Conservation (phyloP, 2,113 vertebrate species). For the Oryctolagus cuniculus region mOryCun1.1 NC_091436.1:82318501-82319000, state of each 20-base stretch:
- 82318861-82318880: constrained; percentile 33
- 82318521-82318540: constrained; percentile 55
- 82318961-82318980: constrained; percentile 27
- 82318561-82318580: constrained; percentile 42
- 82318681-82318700: constrained; percentile 25
- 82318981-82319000: constrained; percentile 7
- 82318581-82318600: constrained; percentile 13
- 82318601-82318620: constrained; percentile 57
- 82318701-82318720: constrained; percentile 30
- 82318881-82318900: constrained; percentile 36
- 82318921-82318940: accelerated
- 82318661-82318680: constrained; percentile 65
- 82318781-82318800: constrained; percentile 81
- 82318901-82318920: constrained; percentile 49
- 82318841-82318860: neutral
- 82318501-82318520: constrained; percentile 83
- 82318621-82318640: constrained; percentile 63
- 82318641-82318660: constrained; percentile 4
- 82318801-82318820: constrained; percentile 80
- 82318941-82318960: neutral
- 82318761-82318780: constrained; percentile 82
- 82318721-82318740: neutral
- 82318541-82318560: constrained; percentile 66
- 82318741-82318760: constrained; percentile 42
- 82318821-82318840: constrained; percentile 83